Base-by-base conservation (phyloP, 64 coral and sea anemone genomes). In the Stylophora pistillata region DNA sequence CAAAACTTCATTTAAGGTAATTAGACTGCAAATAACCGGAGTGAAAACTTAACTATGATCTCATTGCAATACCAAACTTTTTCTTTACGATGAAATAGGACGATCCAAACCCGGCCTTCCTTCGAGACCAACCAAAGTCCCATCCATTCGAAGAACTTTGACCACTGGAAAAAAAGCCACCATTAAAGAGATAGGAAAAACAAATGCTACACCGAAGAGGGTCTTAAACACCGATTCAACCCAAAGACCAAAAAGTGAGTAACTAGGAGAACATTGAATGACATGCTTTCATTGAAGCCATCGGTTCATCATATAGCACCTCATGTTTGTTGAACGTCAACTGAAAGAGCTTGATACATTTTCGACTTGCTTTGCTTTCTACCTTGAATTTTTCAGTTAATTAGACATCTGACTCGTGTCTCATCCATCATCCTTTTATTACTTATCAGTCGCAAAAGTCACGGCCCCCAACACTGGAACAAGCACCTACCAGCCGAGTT, bases 171-270 rank as follows among this genome's bases (percentile, higher is more conserved):
- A 66, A 14, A 31, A 30, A 0, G 30, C 32, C 3, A 3, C 59
- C 32, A 41, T 10, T 0, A n/a, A 18, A 9, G 41, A 47, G n/a
- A 78, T 29, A 58, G 14, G 13, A 55, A n/a, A 47, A 52, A 47
- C 47, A 4, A 31, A 32, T 3, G 23, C 32, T 4, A 3, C 59
- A 62, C 34, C 31, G 0, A n/a, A 18, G 10, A 64, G n/a, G n/a
- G 58, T 29, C 27, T 23, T 26, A 55, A n/a, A 17, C 5, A 18
- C 74, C 1, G 13, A 54, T 10, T 10, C 76, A 10, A 60, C 79
- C 7, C 62, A 66, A 65, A 82, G 14, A 66, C 79, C 79, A 15
- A 23, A 5, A 5, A 37, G 79, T 82, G 65, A 82, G 79, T 65
- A 65, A 21, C 1, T 2, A 64, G 20, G 18, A 20, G 61, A 64